A percentile compares a stretch with the other conserved stretches of the same genome.
phyloP scores from a whole-genome alignment of 1,140 invertebrate species.

The Cyclina sinensis region DNA sequence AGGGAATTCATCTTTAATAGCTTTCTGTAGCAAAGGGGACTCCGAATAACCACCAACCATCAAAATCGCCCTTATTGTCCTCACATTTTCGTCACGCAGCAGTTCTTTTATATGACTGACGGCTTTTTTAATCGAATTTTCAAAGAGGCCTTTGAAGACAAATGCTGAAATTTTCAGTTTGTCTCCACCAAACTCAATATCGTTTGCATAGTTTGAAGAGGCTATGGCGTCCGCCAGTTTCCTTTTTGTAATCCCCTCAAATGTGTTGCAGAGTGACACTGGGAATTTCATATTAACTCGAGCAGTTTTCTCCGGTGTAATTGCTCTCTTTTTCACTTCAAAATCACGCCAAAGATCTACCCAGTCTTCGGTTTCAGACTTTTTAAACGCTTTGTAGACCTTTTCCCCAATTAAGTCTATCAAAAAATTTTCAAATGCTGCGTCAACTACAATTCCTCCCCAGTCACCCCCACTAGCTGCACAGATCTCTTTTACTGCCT shows the following conservation, averaged over 20 bases:
- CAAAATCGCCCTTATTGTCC: constrained; percentile 3
- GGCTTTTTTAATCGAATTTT: too few species aligned
- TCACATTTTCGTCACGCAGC: background rate
- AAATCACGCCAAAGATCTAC: constrained; percentile 47
- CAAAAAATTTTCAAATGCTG: constrained; percentile 30
- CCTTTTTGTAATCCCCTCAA: background rate
- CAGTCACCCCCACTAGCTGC: constrained; percentile 63
- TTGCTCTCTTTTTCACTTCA: constrained; percentile 46
- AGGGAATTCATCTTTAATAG: background rate
- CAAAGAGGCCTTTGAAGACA: background rate
- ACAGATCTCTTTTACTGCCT: constrained; percentile 48
- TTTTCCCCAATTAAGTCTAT: background rate
- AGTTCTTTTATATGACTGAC: background rate
- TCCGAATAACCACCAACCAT: constrained; percentile 53
- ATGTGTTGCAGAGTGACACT: background rate
- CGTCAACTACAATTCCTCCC: constrained; percentile 63
- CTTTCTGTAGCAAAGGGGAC: constrained; percentile 15
- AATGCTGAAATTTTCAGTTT: background rate
- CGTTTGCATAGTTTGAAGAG: background rate
- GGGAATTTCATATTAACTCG: constrained; percentile 18
- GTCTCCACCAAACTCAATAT: background rate
- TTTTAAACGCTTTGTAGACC: background rate
- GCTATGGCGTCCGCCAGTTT: background rate
- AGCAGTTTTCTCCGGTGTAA: background rate
- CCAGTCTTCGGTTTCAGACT: background rate